Evolutionary conservation across 1,140 invertebrate genomes (phyloP).

Genomic region (Ptiloglossa arizonensis): DNA sequence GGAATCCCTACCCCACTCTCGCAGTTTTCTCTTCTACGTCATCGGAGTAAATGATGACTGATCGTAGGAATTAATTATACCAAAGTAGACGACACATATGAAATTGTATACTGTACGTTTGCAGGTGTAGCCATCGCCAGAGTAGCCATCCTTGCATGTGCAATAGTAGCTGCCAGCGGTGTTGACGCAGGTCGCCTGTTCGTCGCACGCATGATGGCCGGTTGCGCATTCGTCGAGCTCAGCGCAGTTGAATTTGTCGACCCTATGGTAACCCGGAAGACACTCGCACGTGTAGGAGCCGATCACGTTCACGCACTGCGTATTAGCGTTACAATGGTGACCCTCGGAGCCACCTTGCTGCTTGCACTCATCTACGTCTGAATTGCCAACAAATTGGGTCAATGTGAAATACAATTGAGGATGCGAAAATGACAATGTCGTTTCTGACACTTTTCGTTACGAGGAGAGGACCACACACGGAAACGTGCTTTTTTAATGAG

Average conservation of each 20-base stretch:
- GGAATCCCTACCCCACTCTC: too few relatives aligned
- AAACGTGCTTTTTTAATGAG: too few relatives aligned
- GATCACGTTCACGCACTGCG: constrained; percentile 89
- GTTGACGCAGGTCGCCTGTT: constrained; percentile 92
- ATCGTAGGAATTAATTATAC: too few relatives aligned
- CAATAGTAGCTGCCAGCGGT: constrained; percentile 93
- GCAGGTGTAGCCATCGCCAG: constrained; percentile 91
- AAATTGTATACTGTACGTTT: constrained; percentile 83
- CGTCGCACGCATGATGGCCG: constrained; percentile 87
- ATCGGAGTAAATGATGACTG: too few relatives aligned
- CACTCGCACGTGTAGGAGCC: constrained; percentile 93
- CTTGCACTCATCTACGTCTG: constrained; percentile 92
- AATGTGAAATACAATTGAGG: neutral
- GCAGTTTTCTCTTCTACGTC: too few relatives aligned
- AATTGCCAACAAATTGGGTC: constrained; percentile 29
- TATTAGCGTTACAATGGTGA: constrained; percentile 91
- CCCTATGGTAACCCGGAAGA: constrained; percentile 88
- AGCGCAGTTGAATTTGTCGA: constrained; percentile 90
- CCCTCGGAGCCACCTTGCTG: constrained; percentile 88
- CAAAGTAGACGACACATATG: too few relatives aligned
- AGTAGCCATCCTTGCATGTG: constrained; percentile 90
- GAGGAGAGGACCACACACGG: too few relatives aligned
- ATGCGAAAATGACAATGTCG: neutral
- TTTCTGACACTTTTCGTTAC: neutral
- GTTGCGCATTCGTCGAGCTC: constrained; percentile 91